Conservation (phyloP, 2,113 vertebrate species). For the Loxodonta africana region DNA sequence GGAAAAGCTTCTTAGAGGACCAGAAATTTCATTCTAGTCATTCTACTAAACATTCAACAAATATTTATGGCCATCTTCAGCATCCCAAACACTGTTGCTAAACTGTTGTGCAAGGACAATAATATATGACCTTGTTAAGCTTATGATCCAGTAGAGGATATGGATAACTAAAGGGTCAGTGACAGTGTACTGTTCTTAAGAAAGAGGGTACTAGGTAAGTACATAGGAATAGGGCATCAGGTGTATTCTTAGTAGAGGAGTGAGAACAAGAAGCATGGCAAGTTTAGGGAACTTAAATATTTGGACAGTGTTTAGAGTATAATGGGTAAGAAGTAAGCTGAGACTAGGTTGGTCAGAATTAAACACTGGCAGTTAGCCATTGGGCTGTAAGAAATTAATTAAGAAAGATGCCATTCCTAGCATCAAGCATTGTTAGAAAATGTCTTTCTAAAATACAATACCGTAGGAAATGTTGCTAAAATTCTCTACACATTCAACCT, state of each 20-base stretch:
- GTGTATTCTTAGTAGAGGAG: background rate
- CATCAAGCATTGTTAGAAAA: background rate
- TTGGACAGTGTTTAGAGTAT: background rate
- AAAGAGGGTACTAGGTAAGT: background rate
- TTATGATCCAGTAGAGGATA: background rate
- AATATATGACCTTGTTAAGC: background rate
- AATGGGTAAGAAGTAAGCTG: background rate
- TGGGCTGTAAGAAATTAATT: background rate
- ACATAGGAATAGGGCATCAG: background rate
- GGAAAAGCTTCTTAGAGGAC: background rate
- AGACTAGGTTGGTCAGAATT: slow-evolving; percentile 9
- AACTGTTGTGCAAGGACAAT: background rate
- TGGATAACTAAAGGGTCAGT: background rate
- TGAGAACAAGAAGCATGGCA: background rate
- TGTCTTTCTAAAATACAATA: background rate
- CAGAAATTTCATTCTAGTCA: background rate
- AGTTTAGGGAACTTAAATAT: slow-evolving; percentile 26
- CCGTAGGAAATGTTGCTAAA: slow-evolving; percentile 9
- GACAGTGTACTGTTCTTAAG: background rate
- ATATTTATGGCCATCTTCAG: background rate
- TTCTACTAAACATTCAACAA: background rate
- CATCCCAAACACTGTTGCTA: background rate
- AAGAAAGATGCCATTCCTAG: background rate
- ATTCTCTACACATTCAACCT: background rate
- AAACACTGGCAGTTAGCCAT: background rate